phyloP scores from a whole-genome alignment of 2,797 vertebrate species.

The Hippoglossus hippoglossus region DNA sequence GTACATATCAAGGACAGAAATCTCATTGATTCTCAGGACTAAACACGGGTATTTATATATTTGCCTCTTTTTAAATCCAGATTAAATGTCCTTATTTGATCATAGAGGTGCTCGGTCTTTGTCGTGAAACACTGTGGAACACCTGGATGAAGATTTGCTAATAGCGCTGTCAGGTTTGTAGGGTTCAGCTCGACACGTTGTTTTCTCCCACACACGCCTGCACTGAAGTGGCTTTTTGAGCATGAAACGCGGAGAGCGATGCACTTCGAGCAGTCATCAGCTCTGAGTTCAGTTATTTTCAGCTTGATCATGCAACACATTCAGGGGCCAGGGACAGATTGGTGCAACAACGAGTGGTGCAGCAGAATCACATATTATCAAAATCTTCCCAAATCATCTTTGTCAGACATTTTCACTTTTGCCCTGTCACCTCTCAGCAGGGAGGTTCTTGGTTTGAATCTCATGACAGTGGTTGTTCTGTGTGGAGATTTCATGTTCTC shows the following conservation, averaged over 20 bases:
- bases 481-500: too few relatives aligned
- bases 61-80: neutral
- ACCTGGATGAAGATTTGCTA: constrained; percentile 5
- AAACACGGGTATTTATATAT: neutral
- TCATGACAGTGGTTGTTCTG: neutral
- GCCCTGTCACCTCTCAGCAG: too few relatives aligned
- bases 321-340: constrained; percentile 8
- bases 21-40: neutral
- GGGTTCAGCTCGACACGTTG: constrained; percentile 12
- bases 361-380: constrained; percentile 6
- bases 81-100: neutral
- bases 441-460: neutral
- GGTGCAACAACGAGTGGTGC: neutral
- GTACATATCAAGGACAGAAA: neutral
- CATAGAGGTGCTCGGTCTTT: neutral
- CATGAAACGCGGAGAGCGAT: constrained; percentile 2
- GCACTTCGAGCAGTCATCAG: constrained; percentile 1
- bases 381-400: neutral
- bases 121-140: constrained; percentile 11
- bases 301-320: constrained; percentile 2
- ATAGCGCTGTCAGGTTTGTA: constrained; percentile 6
- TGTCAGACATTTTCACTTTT: too few relatives aligned
- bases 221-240: constrained; percentile 12
- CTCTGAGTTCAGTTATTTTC: neutral
- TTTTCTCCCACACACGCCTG: constrained; percentile 43